phyloP scores from a whole-genome alignment of 2,797 vertebrate species.

The Melanotaenia nigrans region DNA sequence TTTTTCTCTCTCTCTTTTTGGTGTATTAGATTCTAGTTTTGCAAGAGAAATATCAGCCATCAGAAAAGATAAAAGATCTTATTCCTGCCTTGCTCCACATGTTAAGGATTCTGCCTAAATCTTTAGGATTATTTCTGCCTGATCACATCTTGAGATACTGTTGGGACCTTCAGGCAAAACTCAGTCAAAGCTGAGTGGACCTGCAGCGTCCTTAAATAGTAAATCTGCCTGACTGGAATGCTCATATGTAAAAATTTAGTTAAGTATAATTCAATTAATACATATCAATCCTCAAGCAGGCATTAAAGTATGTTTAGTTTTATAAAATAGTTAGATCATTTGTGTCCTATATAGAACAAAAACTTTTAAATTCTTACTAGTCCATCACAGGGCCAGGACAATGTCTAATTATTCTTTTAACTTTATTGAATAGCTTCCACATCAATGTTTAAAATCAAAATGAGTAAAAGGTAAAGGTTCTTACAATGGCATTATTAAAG shows the following conservation, averaged over 20 bases:
- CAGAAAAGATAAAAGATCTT: not conserved
- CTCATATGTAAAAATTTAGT: not conserved
- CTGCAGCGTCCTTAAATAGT: not conserved
- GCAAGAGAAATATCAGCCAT: not conserved
- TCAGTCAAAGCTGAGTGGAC: not conserved
- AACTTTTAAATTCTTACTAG: not conserved
- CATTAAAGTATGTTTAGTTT: not conserved
- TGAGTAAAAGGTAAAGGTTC: not conserved
- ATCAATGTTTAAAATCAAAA: not conserved
- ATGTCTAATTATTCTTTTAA: not conserved
- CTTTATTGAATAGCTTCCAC: not conserved
- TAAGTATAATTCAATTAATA: not conserved
- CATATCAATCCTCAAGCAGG: not conserved
- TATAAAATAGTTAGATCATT: not conserved
- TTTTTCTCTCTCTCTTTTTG: not conserved
- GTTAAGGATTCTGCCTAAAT: slow-evolving; percentile 7
- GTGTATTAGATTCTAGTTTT: not conserved
- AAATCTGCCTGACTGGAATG: not conserved
- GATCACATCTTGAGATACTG: slow-evolving; percentile 3
- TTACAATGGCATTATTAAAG: slow-evolving; percentile 11
- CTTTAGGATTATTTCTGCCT: not conserved
- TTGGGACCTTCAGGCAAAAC: not conserved
- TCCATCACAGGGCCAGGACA: not conserved
- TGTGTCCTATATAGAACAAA: not conserved
- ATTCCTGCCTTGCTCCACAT: not conserved